Evolutionary conservation across 2,888 invertebrate species (phyloP).

Genomic region (Spicauda simplicius): DNA sequence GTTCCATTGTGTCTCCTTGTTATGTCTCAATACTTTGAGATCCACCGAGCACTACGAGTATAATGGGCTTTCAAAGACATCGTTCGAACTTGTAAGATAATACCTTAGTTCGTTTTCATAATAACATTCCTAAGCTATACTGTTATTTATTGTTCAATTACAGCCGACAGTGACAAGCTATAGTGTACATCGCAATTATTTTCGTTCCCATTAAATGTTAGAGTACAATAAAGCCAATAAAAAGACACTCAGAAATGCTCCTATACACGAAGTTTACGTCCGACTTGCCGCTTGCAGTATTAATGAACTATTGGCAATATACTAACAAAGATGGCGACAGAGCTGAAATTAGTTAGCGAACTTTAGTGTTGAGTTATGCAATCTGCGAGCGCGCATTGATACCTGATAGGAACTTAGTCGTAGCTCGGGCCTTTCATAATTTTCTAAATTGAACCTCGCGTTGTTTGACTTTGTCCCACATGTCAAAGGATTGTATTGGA

Average conservation of each 20-base stretch:
- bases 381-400: constrained; percentile 25
- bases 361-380: constrained; percentile 23
- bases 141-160: too few species aligned
- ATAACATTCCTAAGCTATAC: too few species aligned
- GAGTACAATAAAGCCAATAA: neutral
- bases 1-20: constrained; percentile 18
- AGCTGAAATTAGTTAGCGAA: constrained; percentile 27
- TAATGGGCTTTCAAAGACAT: neutral
- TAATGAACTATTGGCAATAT: constrained; percentile 27
- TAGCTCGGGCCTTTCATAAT: constrained; percentile 11
- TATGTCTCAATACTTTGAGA: constrained; percentile 17
- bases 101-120: too few species aligned
- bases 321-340: constrained; percentile 31
- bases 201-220: neutral
- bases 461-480: neutral
- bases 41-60: neutral
- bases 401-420: constrained; percentile 20
- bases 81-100: too few species aligned
- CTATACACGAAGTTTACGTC: neutral
- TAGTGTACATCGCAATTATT: neutral
- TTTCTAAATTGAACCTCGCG: neutral
- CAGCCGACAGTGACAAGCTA: too few species aligned
- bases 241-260: neutral
- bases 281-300: constrained; percentile 4
- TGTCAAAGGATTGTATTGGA: neutral